These are phyloP conservation scores for Cryptophagus acutangulus DNA, from an alignment of 2,888 invertebrate species.

Conservation along the genomic window DNA sequence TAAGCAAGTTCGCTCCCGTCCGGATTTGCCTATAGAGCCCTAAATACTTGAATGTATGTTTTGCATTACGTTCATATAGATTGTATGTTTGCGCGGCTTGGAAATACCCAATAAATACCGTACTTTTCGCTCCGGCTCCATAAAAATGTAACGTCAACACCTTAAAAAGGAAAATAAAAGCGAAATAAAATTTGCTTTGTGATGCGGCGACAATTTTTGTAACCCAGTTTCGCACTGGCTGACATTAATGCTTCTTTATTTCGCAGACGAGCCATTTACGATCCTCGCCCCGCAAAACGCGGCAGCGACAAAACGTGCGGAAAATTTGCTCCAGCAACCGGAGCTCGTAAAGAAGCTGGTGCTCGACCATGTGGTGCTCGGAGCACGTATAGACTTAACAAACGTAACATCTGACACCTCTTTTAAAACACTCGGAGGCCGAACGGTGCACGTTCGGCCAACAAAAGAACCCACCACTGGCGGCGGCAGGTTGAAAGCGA, in stretches of 20 bases:
- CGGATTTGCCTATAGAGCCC: no score
- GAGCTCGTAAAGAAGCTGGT: slow-evolving; percentile 55
- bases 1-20: no score
- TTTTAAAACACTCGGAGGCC: slow-evolving; percentile 50
- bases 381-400: slow-evolving; percentile 51
- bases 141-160: no score
- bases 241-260: slow-evolving; percentile 12
- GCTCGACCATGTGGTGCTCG: slow-evolving; percentile 57
- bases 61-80: no score
- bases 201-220: no score
- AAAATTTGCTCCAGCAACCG: slow-evolving; percentile 43
- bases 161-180: no score
- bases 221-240: slow-evolving; percentile 4
- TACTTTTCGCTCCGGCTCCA: no score
- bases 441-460: slow-evolving; percentile 41
- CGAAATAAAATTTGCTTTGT: background rate
- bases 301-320: slow-evolving; percentile 46
- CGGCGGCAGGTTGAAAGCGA: slow-evolving; percentile 41
- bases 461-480: slow-evolving; percentile 32
- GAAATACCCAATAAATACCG: no score
- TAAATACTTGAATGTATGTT: no score
- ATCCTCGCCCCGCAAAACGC: slow-evolving; percentile 55
- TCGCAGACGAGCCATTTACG: slow-evolving; percentile 57
- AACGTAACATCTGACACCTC: slow-evolving; percentile 49
- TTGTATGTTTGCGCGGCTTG: no score